Evolutionary conservation across 1,140 invertebrate species (phyloP).

Genomic region (Eurosta solidaginis): DNA sequence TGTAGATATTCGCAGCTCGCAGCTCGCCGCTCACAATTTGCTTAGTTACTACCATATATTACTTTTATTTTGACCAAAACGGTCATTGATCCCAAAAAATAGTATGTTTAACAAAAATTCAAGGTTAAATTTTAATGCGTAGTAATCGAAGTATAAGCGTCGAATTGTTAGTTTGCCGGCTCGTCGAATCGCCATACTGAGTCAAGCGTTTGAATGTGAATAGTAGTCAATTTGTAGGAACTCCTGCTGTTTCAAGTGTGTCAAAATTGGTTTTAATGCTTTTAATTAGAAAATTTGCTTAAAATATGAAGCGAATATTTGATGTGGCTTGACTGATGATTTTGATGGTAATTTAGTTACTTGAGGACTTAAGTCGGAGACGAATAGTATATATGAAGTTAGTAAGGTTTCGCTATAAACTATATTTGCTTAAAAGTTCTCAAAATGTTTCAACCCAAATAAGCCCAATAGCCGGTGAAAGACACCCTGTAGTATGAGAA

Average conservation of each 20-base stretch:
- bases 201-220: neutral
- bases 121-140: slow-evolving; percentile 16
- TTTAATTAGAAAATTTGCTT: too few relatives aligned
- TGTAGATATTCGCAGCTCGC: neutral
- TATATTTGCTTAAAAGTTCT: too few relatives aligned
- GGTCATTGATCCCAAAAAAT: slow-evolving; percentile 16
- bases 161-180: too few relatives aligned
- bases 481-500: too few relatives aligned
- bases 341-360: too few relatives aligned
- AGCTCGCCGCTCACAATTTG: neutral
- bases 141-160: neutral
- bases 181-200: neutral
- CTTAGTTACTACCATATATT: neutral
- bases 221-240: neutral
- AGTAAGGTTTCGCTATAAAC: too few relatives aligned
- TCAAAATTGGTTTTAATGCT: neutral
- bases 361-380: too few relatives aligned
- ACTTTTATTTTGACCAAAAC: slow-evolving; percentile 20
- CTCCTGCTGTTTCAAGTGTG: neutral
- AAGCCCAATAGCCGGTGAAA: too few relatives aligned
- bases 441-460: too few relatives aligned
- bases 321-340: too few relatives aligned
- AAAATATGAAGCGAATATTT: too few relatives aligned
- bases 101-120: neutral
- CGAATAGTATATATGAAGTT: too few relatives aligned